Evolutionary conservation across 1,140 invertebrate genomes (phyloP).

Genomic region (Maniola jurtina): DNA sequence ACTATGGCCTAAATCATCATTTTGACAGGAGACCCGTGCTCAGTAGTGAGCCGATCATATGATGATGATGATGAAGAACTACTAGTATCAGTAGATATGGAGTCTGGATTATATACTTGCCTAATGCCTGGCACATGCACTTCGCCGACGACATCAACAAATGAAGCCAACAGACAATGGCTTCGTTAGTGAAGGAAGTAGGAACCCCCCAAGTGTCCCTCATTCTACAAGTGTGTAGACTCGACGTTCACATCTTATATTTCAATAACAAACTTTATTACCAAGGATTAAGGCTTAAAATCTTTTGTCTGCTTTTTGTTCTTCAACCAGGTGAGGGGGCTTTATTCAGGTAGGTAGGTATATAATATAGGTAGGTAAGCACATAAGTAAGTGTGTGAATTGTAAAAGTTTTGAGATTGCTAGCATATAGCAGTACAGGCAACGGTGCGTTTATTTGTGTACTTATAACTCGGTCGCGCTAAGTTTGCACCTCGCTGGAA

Average conservation of each 20-base stretch:
- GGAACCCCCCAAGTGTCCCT: constrained; percentile 41
- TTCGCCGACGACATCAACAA: constrained; percentile 17
- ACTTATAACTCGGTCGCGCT: too few species aligned
- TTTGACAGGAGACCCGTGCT: too few species aligned
- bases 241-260: constrained; percentile 9
- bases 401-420: too few species aligned
- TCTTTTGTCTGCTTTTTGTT: neutral
- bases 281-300: constrained; percentile 20
- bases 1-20: too few species aligned
- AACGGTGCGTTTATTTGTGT: too few species aligned
- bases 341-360: neutral
- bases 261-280: constrained; percentile 12
- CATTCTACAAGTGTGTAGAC: constrained; percentile 37
- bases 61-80: too few species aligned
- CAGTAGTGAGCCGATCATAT: too few species aligned
- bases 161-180: constrained; percentile 49
- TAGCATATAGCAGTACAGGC: too few species aligned
- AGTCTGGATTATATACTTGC: too few species aligned
- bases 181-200: constrained; percentile 53
- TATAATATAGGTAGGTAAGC: neutral
- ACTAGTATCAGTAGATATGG: too few species aligned
- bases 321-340: neutral
- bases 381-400: neutral
- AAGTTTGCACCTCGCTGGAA: too few species aligned
- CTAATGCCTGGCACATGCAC: neutral